Base-by-base conservation (phyloP, 2,797 vertebrate genomes). In the Periophthalmus magnuspinnatus region DNA sequence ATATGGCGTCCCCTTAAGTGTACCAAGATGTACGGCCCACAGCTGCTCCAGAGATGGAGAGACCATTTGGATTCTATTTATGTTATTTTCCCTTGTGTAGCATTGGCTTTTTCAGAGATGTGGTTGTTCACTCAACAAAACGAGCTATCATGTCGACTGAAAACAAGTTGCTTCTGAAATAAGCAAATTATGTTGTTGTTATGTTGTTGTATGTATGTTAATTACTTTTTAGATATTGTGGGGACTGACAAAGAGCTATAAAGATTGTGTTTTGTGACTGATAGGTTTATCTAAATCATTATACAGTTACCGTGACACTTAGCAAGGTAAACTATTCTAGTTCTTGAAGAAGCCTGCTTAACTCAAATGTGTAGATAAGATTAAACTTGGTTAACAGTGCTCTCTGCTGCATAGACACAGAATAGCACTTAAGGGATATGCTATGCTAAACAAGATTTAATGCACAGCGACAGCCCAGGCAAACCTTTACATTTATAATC, bases 341-440 rank as follows among this genome's bases (percentile, higher is more conserved):
- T 8, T 34, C 41, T 63, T 63, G 14, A 64, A 17, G 14, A 6
- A 63, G 38, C 60, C 45, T 45, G 2, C 11, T 48, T 47, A 9
- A 63, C 13, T 60, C 17, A 6, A 16, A 28, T 28, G 28, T 59
- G 32, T 21, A 19, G 57, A 34, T 8, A 19, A 41, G 28, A 47
- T 28, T 14, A 47, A 24, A 47, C 32, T 45, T 67, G 45, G 36
- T 11, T 55, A 65, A 79, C 6, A 74, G 55, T 38, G 70, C 88
- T 6, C 82, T 78, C 87, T 91, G 78, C 79, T 89, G 90, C 70
- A 60, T 41, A 22, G 56, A 55, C 19, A 34, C 54, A 58, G 71
- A 67, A 81, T 3, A 69, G 67, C 63, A 65, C 63, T 52, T 50
- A 33, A 47, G 41, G 61, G 22, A 45, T 24, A 14, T 24, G n/a